Conservation (phyloP, 2,797 vertebrate genomes). For the Lindbergichthys nudifrons region DNA sequence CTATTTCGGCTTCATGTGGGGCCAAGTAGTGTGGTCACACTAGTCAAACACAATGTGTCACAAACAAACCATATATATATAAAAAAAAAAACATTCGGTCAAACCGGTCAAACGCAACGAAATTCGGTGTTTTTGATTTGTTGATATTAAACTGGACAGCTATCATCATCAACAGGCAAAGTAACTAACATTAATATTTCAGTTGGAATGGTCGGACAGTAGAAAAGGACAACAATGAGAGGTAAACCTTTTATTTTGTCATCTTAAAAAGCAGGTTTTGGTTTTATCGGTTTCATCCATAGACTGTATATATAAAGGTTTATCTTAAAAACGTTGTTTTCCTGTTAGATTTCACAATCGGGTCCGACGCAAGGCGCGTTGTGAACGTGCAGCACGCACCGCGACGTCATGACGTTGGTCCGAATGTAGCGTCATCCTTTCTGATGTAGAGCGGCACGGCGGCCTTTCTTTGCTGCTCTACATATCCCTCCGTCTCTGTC, state of each 20-base stretch:
- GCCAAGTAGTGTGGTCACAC: no score
- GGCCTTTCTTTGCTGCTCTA: slow-evolving; percentile 77
- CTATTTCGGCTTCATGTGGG: slow-evolving; percentile 34
- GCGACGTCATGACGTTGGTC: slow-evolving; percentile 60
- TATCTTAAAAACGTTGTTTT: not conserved
- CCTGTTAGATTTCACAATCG: not conserved
- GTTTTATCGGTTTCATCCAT: not conserved
- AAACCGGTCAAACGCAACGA: no score
- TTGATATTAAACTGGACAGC: not conserved
- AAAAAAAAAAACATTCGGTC: no score
- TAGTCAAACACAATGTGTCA: no score
- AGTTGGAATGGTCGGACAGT: no score
- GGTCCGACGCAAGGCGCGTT: slow-evolving; percentile 4
- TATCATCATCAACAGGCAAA: no score
- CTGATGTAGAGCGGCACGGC: slow-evolving; percentile 71
- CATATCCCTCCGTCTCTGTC: slow-evolving; percentile 27
- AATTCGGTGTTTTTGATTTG: not conserved
- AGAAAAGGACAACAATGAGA: fast-evolving
- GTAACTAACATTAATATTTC: not conserved
- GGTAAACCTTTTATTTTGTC: fast-evolving
- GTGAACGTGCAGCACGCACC: slow-evolving; percentile 11
- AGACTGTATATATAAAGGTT: no score
- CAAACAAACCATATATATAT: no score
- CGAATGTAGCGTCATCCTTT: slow-evolving; percentile 87
- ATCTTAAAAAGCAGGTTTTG: not conserved